Base-by-base conservation (phyloP, 2,113 vertebrate species). In the Lepus timidus region DNA sequence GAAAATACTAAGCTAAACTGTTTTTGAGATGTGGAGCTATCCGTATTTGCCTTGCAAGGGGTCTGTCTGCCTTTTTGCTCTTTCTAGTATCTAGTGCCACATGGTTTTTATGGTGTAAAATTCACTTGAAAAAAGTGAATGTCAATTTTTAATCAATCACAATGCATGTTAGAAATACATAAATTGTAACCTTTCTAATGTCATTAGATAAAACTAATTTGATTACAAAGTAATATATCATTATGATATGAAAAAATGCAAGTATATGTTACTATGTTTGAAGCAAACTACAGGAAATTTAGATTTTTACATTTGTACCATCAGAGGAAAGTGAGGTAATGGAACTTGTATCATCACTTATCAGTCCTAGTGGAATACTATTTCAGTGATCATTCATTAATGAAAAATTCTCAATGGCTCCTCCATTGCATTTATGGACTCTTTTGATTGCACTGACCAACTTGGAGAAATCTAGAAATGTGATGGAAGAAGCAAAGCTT, bases 141-240 rank as follows among this genome's bases (percentile, higher is more conserved):
- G 13, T 67, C 71, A 87, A 58, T 7, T 44, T 73, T 62, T 81
- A 68, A 36, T 84, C n/a, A 83, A 71, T 67, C 65, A 11, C 4
- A 76, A 94, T 62, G 10, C 16, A 90, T 73, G 58, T 36, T 81
- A 84, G 78, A 80, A 88, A 71, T 49, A 95, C 90, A 74, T 23
- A 84, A 88, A 75, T 52, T 49, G 13, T 36, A 84, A 76, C 20
- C 39, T 51, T 92, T 80, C 58, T 39, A 92, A 78, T 58, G 39
- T 13, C 39, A 19, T 39, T 67, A 27, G 73, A 49, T 84, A 85
- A 84, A 75, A 11, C 49, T 88, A 89, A 86, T 36, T 81, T 85
- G 27, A 73, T 90, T 92, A 95, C 67, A 81, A 75, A 95, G 33
- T n/a, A 95, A 92, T 33, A 65, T 22, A 68, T 22, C 31, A 88